Conservation (phyloP, 2,113 vertebrate species). For the Cyprinodon brontotheroides region DNA sequence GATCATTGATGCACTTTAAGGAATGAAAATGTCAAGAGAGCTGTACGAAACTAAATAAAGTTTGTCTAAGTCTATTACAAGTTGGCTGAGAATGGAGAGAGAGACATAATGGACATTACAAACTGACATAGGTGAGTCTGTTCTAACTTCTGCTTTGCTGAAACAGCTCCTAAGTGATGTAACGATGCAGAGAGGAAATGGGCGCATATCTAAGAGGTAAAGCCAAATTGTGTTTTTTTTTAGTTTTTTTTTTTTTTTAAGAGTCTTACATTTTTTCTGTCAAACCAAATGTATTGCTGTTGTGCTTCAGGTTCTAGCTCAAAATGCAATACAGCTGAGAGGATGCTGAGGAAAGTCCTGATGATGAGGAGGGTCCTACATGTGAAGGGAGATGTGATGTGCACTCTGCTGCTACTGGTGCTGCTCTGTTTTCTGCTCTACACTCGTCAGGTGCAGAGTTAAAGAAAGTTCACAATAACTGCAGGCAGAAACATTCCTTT, state of each 20-base stretch:
- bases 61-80: no score
- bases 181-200: background rate
- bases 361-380: constrained; percentile 84
- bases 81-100: background rate
- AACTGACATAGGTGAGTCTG: background rate
- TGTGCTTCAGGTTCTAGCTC: background rate
- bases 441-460: constrained; percentile 72
- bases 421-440: constrained; percentile 86
- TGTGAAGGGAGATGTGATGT: constrained; percentile 86
- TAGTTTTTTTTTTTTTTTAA: no score
- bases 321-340: background rate
- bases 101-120: background rate
- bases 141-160: background rate
- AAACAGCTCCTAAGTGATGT: background rate
- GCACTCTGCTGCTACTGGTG: constrained; percentile 84
- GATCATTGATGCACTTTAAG: no score
- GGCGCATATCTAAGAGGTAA: no score
- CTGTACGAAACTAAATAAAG: no score
- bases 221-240: no score
- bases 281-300: background rate
- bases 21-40: no score
- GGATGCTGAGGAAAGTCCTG: constrained; percentile 42
- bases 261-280: no score
- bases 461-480: background rate
- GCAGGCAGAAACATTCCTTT: background rate